Conservation (phyloP, 1,140 invertebrate genomes). For the Drosophila ananassae region DNA sequence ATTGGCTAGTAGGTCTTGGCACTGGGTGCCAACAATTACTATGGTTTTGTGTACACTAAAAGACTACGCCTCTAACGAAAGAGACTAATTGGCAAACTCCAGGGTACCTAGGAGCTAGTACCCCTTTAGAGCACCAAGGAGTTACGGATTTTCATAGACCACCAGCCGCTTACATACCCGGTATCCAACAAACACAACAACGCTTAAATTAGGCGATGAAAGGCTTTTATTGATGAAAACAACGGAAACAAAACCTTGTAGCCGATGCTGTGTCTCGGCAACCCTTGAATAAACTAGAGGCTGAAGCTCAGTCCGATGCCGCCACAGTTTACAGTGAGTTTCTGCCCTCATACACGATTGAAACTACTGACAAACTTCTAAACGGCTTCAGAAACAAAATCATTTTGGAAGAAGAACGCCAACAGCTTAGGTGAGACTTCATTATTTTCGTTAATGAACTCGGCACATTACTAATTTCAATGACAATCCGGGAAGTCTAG, state of each 20-base stretch:
- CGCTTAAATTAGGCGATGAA: conserved; percentile 9
- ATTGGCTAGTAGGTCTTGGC: too few relatives aligned
- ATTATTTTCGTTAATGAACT: too few relatives aligned
- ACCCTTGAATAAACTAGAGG: too few relatives aligned
- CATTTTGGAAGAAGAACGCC: conserved; percentile 17
- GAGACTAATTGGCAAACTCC: neutral
- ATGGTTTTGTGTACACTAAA: conserved; percentile 9
- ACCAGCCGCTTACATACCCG: conserved; percentile 13
- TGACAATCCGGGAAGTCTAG: too few relatives aligned
- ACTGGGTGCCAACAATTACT: neutral
- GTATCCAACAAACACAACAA: conserved; percentile 6
- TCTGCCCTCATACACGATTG: conserved; percentile 16
- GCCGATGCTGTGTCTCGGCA: too few relatives aligned
- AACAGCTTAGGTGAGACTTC: conserved; percentile 1
- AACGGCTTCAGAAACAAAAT: conserved; percentile 43
- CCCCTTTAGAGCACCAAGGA: neutral
- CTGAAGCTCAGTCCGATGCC: neutral
- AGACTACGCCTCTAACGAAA: conserved; percentile 10
- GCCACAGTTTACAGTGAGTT: conserved; percentile 26
- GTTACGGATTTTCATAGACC: conserved; percentile 12
- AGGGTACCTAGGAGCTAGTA: too few relatives aligned
- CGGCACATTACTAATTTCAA: too few relatives aligned
- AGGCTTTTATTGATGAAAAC: conserved; percentile 29
- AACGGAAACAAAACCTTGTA: conserved; percentile 3
- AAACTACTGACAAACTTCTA: conserved; percentile 31